These are phyloP conservation scores for Hemaris fuciformis DNA, from an alignment of 2,888 invertebrate genomes.

Conservation along the genomic window DNA sequence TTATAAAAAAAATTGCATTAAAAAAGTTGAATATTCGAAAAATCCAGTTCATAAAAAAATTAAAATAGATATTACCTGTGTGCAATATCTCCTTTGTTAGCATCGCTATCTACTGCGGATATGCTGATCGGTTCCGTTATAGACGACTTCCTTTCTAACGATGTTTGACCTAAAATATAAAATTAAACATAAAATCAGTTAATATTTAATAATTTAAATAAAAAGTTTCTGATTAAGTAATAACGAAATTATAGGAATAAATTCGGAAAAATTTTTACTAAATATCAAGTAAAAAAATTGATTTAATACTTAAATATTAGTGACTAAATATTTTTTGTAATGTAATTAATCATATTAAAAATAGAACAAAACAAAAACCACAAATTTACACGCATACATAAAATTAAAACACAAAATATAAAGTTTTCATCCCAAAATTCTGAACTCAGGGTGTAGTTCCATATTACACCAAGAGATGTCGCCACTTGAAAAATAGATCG, in stretches of 20 bases:
- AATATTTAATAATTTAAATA: too few relatives aligned
- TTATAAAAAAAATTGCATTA: too few relatives aligned
- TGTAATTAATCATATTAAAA: background rate
- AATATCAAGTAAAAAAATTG: too few relatives aligned
- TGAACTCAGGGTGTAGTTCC: background rate
- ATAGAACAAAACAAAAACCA: background rate
- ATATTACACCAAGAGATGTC: conserved; percentile 30
- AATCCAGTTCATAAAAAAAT: background rate
- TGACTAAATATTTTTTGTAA: background rate
- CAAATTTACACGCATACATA: background rate
- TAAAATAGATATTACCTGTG: conserved; percentile 33
- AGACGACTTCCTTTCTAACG: conserved; percentile 61
- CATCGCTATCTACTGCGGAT: conserved; percentile 34
- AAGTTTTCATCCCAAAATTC: background rate
- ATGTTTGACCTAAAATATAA: conserved; percentile 52
- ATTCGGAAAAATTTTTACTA: too few relatives aligned
- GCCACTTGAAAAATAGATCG: conserved; percentile 26
- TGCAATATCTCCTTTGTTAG: conserved; percentile 44
- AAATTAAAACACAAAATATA: background rate
- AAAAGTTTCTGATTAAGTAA: too few relatives aligned
- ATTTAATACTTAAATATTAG: too few relatives aligned
- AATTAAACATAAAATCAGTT: background rate
- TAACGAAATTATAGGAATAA: too few relatives aligned
- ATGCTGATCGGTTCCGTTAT: conserved; percentile 41
- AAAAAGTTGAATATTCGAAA: too few relatives aligned